Conservation (phyloP, 2,113 vertebrate genomes). For the Danio rerio region GRCz12tu NC_133186.1:25382001-25382500, state of each 20-base stretch:
- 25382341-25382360: constrained; percentile 50
- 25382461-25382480: constrained; percentile 54
- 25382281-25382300: neutral
- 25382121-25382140: too few species aligned
- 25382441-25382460: constrained; percentile 65
- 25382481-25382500: constrained; percentile 26
- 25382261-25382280: neutral
- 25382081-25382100: too few species aligned
- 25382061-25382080: too few species aligned
- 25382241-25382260: neutral
- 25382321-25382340: constrained; percentile 59
- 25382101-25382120: too few species aligned
- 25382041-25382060: too few species aligned
- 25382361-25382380: constrained; percentile 56
- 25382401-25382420: constrained; percentile 59
- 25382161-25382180: too few species aligned
- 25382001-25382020: too few species aligned
- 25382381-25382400: constrained; percentile 61
- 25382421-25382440: constrained; percentile 55
- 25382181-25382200: too few species aligned
- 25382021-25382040: too few species aligned
- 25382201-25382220: too few species aligned
- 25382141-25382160: too few species aligned
- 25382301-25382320: constrained; percentile 53
- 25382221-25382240: too few species aligned